Evolutionary conservation across 2,113 vertebrate species (phyloP).

Genomic region (Pollimyrus isidori): DNA sequence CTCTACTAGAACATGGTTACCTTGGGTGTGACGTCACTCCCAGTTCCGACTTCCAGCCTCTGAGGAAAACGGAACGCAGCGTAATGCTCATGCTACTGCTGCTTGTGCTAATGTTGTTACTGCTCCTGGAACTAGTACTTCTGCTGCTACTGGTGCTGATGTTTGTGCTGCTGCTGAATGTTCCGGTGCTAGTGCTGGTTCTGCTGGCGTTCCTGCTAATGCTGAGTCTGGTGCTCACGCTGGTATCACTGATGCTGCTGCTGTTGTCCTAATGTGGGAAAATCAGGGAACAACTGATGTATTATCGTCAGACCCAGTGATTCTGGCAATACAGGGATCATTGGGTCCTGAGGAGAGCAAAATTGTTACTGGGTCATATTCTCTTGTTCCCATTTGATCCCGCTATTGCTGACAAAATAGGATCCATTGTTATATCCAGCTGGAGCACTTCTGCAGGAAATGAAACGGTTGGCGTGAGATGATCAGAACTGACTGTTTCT

Average conservation of each 20-base stretch:
- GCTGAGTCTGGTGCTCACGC: background rate
- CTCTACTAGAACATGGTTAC: too few species aligned
- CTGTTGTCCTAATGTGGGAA: background rate
- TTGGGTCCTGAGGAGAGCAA: background rate
- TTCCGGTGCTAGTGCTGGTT: background rate
- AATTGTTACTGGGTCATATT: background rate
- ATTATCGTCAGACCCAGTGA: background rate
- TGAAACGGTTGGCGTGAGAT: background rate
- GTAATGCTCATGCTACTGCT: background rate
- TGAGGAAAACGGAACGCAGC: too few species aligned
- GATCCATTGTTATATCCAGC: background rate
- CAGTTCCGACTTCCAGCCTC: too few species aligned
- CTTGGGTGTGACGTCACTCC: too few species aligned
- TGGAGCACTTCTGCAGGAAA: background rate
- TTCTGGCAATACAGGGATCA: background rate
- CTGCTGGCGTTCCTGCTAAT: background rate
- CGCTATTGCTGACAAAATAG: conserved; percentile 3
- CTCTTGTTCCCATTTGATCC: background rate
- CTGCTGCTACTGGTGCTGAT: background rate
- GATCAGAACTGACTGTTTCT: conserved; percentile 5
- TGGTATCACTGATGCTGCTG: background rate
- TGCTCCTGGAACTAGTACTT: too few species aligned
- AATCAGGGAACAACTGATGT: background rate
- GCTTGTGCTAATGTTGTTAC: background rate
- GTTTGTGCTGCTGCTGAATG: background rate